Evolutionary conservation across 2,888 invertebrate genomes (phyloP).

Genomic region (Lissocephala sabroskyi): DNA sequence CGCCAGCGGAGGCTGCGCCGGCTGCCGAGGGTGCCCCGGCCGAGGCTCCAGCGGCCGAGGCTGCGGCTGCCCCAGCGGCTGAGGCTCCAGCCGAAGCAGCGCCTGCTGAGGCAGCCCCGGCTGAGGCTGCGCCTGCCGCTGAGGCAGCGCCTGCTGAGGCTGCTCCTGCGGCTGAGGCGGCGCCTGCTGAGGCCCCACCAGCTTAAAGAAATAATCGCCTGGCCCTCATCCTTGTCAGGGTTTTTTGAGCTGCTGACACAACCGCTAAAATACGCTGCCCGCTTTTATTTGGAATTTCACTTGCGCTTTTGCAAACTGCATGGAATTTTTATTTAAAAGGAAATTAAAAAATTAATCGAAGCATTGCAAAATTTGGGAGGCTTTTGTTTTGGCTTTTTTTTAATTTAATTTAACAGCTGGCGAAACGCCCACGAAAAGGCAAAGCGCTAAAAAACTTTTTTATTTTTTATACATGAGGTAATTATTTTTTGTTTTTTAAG

Average conservation of each 20-base stretch:
- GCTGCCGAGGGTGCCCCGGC: conserved; percentile 38
- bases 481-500: conserved; percentile 18
- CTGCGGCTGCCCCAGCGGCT: conserved; percentile 5
- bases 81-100: conserved; percentile 19
- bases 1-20: conserved; percentile 37
- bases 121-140: conserved; percentile 7
- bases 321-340: not conserved
- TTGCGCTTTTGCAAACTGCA: conserved; percentile 20
- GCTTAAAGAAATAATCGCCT: conserved; percentile 19
- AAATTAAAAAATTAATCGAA: conserved; percentile 20
- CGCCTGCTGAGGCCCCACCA: conserved; percentile 4
- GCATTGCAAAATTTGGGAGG: conserved; percentile 51
- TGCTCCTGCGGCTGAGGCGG: conserved; percentile 16
- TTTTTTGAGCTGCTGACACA: too few species aligned
- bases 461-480: conserved; percentile 21
- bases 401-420: conserved; percentile 38
- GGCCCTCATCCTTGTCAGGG: too few species aligned
- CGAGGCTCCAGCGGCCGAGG: conserved; percentile 39
- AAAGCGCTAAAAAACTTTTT: conserved; percentile 6
- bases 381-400: conserved; percentile 29
- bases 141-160: conserved; percentile 7
- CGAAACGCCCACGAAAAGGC: conserved; percentile 25
- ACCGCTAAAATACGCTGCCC: conserved; percentile 48
- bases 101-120: conserved; percentile 16
- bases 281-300: conserved; percentile 36